Evolutionary conservation across 1,140 invertebrate species (phyloP).

Genomic region (Pseudomyrmex flavicornis): DNA sequence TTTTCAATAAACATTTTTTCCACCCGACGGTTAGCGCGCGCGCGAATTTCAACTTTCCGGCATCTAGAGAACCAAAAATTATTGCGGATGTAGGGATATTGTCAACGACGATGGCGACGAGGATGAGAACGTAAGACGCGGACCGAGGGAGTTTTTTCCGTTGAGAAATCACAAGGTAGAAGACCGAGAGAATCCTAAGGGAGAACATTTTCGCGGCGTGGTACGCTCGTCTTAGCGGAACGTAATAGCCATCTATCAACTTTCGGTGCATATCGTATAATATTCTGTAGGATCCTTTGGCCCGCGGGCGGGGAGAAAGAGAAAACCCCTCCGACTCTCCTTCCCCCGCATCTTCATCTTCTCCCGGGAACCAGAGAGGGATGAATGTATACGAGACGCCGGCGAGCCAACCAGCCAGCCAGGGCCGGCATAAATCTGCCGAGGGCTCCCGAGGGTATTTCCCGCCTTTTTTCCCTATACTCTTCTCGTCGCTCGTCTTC

Average conservation of each 20-base stretch:
- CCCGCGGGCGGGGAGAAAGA: constrained; percentile 38
- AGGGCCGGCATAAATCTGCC: constrained; percentile 83
- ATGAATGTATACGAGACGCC: constrained; percentile 71
- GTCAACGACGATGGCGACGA: neutral
- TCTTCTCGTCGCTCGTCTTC: constrained; percentile 45
- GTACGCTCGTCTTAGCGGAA: constrained; percentile 76
- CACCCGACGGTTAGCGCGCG: constrained; percentile 9
- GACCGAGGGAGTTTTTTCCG: constrained; percentile 63
- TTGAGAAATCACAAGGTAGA: constrained; percentile 68
- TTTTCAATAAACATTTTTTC: constrained; percentile 49
- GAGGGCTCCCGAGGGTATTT: constrained; percentile 83
- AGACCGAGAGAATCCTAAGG: constrained; percentile 51
- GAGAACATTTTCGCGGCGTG: constrained; percentile 59
- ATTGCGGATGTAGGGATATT: constrained; percentile 8
- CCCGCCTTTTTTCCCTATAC: constrained; percentile 76
- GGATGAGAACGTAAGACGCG: constrained; percentile 31
- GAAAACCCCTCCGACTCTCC: neutral
- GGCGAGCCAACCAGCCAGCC: constrained; percentile 75
- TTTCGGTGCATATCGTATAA: constrained; percentile 81
- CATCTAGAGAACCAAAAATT: constrained; percentile 47
- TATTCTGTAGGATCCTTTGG: constrained; percentile 78
- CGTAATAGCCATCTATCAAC: constrained; percentile 81
- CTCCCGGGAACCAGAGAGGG: constrained; percentile 28
- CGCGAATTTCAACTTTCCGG: constrained; percentile 39
- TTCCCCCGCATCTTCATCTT: constrained; percentile 23